Conservation (phyloP, 2,797 vertebrate genomes). For the Psittacula echo region DNA sequence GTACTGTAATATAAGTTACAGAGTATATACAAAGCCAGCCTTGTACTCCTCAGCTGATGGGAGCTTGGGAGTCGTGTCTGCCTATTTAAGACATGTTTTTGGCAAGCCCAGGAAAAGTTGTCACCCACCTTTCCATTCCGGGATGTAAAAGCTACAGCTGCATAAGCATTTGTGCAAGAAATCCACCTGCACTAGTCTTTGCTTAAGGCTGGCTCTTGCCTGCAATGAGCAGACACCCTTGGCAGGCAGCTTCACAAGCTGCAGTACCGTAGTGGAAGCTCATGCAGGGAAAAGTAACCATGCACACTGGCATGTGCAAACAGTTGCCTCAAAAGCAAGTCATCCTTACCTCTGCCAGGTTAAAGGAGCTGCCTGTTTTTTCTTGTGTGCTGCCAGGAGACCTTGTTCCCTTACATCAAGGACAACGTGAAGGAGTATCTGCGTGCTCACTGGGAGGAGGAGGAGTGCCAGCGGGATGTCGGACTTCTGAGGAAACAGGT, state of each 20-base stretch:
- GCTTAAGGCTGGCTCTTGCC: background rate
- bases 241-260: background rate
- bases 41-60: background rate
- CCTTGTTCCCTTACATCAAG: conserved; percentile 92
- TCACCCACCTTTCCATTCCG: background rate
- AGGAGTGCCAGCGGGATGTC: conserved; percentile 94
- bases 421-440: conserved; percentile 92
- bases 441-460: conserved; percentile 92
- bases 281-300: background rate
- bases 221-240: background rate
- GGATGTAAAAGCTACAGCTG: background rate
- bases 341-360: background rate
- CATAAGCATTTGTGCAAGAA: background rate
- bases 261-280: background rate
- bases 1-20: background rate
- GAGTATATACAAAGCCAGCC: background rate
- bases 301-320: background rate
- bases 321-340: background rate
- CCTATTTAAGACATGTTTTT: background rate
- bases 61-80: background rate
- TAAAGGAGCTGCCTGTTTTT: conserved; percentile 12
- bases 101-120: background rate
- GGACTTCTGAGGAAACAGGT: conserved; percentile 95
- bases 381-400: conserved; percentile 81
- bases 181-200: background rate